Base-by-base conservation (phyloP, 2,113 vertebrate genomes). In the Archilochus colubris region DNA sequence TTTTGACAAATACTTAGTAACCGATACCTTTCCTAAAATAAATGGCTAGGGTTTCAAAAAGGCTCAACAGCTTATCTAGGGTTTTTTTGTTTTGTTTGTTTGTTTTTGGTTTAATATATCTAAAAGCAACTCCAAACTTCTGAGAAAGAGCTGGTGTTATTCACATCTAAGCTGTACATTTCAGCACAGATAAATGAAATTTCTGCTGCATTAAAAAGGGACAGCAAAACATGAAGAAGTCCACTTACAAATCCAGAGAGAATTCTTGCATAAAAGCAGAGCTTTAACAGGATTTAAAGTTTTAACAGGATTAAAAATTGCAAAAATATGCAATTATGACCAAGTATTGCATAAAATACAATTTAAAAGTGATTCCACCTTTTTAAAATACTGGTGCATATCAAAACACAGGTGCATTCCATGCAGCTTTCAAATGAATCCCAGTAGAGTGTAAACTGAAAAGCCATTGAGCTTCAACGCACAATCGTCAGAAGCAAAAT, bases 221-320 rank as follows among this genome's bases (percentile, higher is more conserved):
- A 79, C 3, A 81, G 48, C 11, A 24, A 88, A 90, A 54, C 63
- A 86, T 23, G 54, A 84, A 85, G 51, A 75, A 81, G 27, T 79
- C 73, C 2, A 4, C 80, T 90, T 82, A 86, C 59, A 90, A 93
- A 90, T 62, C 89, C 93, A 62, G 62, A 22, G 77, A 86, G 78
- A 83, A 62, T 89, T 88, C 3, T 27, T 62, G 43, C 55, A 77
- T 67, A 43, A 78, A 77, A 53, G 63, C 64, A 91, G 82, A 89
- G 59, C 63, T 73, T 21, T 50, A 50, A 44, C 77, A 50, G 50
- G 27, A 54, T 54, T 23, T 87, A 12, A 85, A 94, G 55, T 86
- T 93, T 79, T 91, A 94, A 53, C 33, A 61, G 80, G 67, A 92
- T 80, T 89, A 91, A 87, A 88, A 85, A 57, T 58, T 58, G 24